Evolutionary conservation across 1,140 invertebrate species (phyloP), one percentile per base, ranked within the genome.

Genomic region (Caenorhabditis inopinata): DNA sequence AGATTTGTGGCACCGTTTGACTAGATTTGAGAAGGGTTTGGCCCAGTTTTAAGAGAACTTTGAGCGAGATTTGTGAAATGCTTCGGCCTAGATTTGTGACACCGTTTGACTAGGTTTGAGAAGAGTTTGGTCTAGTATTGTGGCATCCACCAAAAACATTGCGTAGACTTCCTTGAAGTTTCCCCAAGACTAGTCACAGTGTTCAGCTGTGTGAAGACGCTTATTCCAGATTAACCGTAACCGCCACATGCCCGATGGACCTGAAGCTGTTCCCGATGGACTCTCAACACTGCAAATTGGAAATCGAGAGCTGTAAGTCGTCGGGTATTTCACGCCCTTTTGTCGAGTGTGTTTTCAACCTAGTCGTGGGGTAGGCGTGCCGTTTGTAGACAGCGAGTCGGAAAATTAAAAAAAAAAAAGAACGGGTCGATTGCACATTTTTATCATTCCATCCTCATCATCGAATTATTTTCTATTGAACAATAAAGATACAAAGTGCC

Each of bases 261-360:
- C 90, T 99, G 38, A 92, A 94, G 84, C 94, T 95, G 87, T 99
- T 98, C 90, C 97, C 97, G 3, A 96, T 98, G 94, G 96, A 98
- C 90, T 92, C 93, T 23, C 90, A 91, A 83, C 84, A 83, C 25
- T 91, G 90, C 80, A 88, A 89, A 46, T 85, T 91, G 68, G 91
- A 91, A 85, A 89, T 91, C 25, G 91, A 91, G 84, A 90, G 90
- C 81, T 90, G 90, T 90, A 85, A 89, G 89, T 90, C 23, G 2
- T 25, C 7, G n/a, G 18, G 5, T 12, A 6, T 49, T 16, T 51
- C 25, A 25, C 38, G 23, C 25, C 29, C 14, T 51, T 7, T 51
- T n/a, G 16, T 14, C 7, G 45, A 74, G 73, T 80, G 74, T 76
- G 73, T 58, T 45, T 35, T 46, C 46, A 73, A 38, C 21, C 42